Conservation (phyloP, 37 sponge, comb jelly and placozoan species). For the Diacarnus erythraeanus region DNA sequence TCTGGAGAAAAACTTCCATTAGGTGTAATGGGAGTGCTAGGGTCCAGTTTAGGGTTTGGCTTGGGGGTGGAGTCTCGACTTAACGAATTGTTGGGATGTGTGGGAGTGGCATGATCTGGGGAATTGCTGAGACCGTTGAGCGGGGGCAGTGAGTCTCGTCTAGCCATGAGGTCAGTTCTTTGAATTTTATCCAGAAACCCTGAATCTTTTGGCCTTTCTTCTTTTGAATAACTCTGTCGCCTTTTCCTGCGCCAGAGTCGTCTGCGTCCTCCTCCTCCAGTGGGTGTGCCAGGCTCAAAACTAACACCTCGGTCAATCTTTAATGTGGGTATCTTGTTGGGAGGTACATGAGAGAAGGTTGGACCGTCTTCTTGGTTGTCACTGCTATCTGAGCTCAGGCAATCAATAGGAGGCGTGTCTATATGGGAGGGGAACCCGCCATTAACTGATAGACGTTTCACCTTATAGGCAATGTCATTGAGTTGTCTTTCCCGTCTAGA, state of each 20-base stretch:
- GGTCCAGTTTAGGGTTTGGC: background rate
- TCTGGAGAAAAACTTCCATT: slow-evolving; percentile 39
- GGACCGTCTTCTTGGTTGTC: background rate
- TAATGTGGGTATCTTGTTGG: background rate
- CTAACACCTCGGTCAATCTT: too few relatives aligned
- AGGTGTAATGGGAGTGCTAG: slow-evolving; percentile 20
- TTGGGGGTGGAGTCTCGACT: slow-evolving; percentile 13
- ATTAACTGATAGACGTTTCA: slow-evolving; percentile 7
- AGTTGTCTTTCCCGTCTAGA: slow-evolving; percentile 22
- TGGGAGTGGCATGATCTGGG: background rate
- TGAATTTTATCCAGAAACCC: background rate
- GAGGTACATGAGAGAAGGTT: background rate
- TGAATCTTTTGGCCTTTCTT: background rate
- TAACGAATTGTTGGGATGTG: background rate
- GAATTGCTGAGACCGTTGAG: background rate
- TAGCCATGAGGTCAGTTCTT: background rate
- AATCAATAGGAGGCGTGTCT: background rate
- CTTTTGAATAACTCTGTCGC: background rate
- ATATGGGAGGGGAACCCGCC: background rate
- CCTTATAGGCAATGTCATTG: slow-evolving; percentile 5
- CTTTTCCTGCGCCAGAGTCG: slow-evolving; percentile 16
- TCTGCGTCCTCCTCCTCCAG: slow-evolving; percentile 13
- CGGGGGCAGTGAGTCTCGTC: background rate
- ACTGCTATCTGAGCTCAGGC: background rate
- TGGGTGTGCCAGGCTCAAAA: background rate